phyloP scores from a whole-genome alignment of 2,113 vertebrate genomes.

The Oryzias javanicus region DNA sequence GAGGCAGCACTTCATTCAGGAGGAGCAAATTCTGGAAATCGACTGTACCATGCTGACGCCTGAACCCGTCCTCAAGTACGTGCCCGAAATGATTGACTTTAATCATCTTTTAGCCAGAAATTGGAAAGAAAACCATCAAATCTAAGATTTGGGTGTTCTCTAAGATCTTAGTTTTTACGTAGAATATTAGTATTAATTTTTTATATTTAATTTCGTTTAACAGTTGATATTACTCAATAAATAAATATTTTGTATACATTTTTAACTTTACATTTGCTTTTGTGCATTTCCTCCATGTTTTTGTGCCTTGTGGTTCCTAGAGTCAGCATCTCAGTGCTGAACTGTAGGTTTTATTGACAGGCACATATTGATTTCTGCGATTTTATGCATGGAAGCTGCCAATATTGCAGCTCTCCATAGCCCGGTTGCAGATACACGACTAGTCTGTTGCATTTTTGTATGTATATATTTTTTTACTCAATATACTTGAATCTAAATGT shows the following conservation, averaged over 20 bases:
- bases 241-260: no score
- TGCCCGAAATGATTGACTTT: not conserved
- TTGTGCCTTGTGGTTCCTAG: constrained; percentile 61
- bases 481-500: not conserved
- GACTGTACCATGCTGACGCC: constrained; percentile 99
- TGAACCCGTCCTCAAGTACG: constrained; percentile 91
- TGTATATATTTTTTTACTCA: not conserved
- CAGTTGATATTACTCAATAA: not conserved
- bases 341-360: constrained; percentile 57
- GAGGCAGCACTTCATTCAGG: constrained; percentile 98
- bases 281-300: not conserved
- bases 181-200: no score
- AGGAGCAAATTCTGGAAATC: constrained; percentile 97
- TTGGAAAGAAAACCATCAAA: no score
- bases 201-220: not conserved
- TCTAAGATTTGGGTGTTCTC: no score
- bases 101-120: no score
- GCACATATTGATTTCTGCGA: constrained; percentile 60
- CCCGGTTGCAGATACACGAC: constrained; percentile 67
- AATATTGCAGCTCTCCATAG: constrained; percentile 60
- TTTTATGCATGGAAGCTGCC: constrained; percentile 65
- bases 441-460: not conserved
- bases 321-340: constrained; percentile 44
- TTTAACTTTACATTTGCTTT: not conserved
- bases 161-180: no score